Percentiles rank a stretch among this genome's conserved stretches.
phyloP scores from a whole-genome alignment of 2,113 vertebrate species.

The Mugil cephalus region DNA sequence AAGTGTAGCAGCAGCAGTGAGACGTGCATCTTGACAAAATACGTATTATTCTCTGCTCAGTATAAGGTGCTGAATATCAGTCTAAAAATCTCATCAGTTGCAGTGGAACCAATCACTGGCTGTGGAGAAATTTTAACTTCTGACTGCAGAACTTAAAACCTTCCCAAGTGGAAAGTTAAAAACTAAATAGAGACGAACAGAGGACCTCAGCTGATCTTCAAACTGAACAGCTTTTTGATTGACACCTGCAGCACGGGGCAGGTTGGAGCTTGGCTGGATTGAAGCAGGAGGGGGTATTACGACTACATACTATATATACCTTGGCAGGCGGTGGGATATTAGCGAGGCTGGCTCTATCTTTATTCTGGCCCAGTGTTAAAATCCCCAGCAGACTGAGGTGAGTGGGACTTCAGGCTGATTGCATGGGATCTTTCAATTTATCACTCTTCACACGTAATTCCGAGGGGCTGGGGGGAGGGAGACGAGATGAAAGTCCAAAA shows the following conservation, averaged over 20 bases:
- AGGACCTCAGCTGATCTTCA: background rate
- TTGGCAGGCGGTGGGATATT: constrained; percentile 44
- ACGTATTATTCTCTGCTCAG: background rate
- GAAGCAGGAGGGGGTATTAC: constrained; percentile 8
- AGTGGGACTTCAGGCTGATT: constrained; percentile 63
- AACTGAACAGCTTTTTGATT: constrained; percentile 12
- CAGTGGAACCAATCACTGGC: background rate
- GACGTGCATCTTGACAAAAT: background rate
- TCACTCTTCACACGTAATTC: constrained; percentile 60
- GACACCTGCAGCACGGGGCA: background rate
- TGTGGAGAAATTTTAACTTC: background rate
- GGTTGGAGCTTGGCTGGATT: background rate
- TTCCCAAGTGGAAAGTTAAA: background rate
- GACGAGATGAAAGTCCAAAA: constrained; percentile 10
- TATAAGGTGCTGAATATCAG: background rate
- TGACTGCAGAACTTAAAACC: background rate
- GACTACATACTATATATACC: constrained; percentile 7
- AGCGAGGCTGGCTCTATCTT: constrained; percentile 51
- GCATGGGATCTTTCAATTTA: constrained; percentile 77
- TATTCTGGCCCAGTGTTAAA: constrained; percentile 56
- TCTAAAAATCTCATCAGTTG: background rate
- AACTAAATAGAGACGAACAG: background rate
- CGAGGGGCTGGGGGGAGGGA: background rate
- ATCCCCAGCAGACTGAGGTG: constrained; percentile 58
- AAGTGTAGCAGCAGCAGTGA: no score